Conservation (phyloP, 2,113 vertebrate genomes). For the Nothobranchius kuhntae region DNA sequence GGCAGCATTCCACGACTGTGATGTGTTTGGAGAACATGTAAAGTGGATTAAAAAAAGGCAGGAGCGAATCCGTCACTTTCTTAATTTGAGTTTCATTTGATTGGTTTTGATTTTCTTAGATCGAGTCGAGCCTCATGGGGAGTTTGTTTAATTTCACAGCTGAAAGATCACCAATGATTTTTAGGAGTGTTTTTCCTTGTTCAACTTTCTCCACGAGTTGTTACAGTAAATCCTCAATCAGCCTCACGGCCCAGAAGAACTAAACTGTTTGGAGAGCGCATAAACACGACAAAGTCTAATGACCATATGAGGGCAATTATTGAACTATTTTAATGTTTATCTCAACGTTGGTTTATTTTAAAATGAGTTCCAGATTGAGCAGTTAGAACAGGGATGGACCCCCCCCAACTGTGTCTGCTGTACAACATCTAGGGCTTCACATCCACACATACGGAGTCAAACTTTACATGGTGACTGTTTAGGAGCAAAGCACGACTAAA, state of each 20-base stretch:
- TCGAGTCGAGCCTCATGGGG: slow-evolving; percentile 72
- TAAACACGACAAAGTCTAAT: slow-evolving; percentile 45
- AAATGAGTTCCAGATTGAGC: no score
- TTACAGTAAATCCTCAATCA: slow-evolving; percentile 69
- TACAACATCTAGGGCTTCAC: no score
- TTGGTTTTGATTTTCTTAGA: slow-evolving; percentile 74
- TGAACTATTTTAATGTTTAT: no score
- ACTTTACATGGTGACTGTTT: no score
- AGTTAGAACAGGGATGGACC: no score
- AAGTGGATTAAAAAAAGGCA: slow-evolving; percentile 53
- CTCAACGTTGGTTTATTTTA: no score
- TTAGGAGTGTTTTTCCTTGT: slow-evolving; percentile 68
- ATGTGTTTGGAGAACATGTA: slow-evolving; percentile 47
- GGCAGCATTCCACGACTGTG: slow-evolving; percentile 3
- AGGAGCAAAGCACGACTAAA: no score
- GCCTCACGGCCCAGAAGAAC: slow-evolving; percentile 56
- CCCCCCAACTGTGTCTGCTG: no score
- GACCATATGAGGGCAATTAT: slow-evolving; percentile 8
- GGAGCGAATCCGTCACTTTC: slow-evolving; percentile 61
- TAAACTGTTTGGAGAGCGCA: slow-evolving; percentile 46
- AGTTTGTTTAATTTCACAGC: slow-evolving; percentile 80
- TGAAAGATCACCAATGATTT: slow-evolving; percentile 74
- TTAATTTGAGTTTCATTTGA: slow-evolving; percentile 74
- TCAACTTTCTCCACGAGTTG: slow-evolving; percentile 68
- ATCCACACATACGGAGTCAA: no score